Conservation (phyloP, 2,113 vertebrate genomes). For the Pseudopodoces humilis region DNA sequence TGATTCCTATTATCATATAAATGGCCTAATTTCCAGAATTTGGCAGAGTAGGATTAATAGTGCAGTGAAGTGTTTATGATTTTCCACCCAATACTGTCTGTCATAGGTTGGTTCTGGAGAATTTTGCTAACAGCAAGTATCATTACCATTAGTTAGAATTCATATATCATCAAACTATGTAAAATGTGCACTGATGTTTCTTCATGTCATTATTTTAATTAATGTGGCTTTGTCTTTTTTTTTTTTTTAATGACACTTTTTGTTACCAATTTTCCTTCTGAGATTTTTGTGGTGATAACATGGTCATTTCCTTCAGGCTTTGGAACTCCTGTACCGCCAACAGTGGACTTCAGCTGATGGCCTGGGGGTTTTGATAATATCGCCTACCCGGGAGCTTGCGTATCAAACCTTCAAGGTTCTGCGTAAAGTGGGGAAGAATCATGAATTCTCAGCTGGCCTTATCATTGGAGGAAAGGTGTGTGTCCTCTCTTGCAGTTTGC, state of each 20-base stretch:
- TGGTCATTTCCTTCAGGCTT: conserved; percentile 68
- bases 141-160: background rate
- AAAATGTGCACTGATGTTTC: background rate
- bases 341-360: conserved; percentile 94
- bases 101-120: background rate
- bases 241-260: background rate
- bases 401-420: conserved; percentile 95
- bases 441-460: conserved; percentile 96
- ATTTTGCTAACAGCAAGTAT: background rate
- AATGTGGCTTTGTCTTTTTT: background rate
- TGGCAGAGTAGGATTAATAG: background rate
- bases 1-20: background rate
- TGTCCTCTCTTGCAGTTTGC: background rate
- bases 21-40: background rate
- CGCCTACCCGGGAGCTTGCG: conserved; percentile 92
- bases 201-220: background rate
- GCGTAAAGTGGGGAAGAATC: conserved; percentile 91
- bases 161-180: background rate
- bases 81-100: background rate
- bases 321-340: conserved; percentile 89
- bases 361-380: conserved; percentile 91
- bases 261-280: background rate
- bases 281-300: background rate
- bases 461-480: conserved; percentile 93
- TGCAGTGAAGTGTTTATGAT: background rate